A percentile compares a stretch with the other conserved stretches of the same genome.
These are phyloP conservation scores for Rhinolophus sinicus DNA, from an alignment of 2,113 vertebrate species.

Conservation along the genomic window DNA sequence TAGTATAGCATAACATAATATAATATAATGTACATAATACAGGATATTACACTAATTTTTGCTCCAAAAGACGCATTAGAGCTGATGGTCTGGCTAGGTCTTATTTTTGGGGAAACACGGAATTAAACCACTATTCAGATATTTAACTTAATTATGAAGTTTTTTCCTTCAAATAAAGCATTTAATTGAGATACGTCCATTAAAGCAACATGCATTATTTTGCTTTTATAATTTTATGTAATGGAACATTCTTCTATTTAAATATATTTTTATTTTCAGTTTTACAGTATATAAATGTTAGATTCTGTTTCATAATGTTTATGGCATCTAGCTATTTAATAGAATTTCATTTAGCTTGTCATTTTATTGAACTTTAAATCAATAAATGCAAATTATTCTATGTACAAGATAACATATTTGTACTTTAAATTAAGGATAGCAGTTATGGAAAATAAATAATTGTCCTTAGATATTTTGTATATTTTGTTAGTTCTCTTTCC, in stretches of 20 bases:
- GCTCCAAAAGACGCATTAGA: no score
- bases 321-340: not conserved
- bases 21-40: no score
- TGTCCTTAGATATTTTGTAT: not conserved
- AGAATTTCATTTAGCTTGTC: not conserved
- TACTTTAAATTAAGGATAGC: not conserved
- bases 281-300: not conserved
- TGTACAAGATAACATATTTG: not conserved
- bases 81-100: no score
- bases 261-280: not conserved
- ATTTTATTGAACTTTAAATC: not conserved
- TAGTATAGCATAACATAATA: no score
- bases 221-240: not conserved
- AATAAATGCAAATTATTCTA: not conserved
- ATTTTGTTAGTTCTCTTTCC: not conserved
- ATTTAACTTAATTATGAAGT: not conserved
- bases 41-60: no score
- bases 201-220: not conserved
- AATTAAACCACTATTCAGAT: not conserved
- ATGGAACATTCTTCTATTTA: not conserved
- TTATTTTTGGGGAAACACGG: no score
- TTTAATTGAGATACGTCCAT: not conserved
- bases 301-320: not conserved
- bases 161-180: not conserved
- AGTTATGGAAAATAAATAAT: not conserved